Base-by-base conservation (phyloP, 1,140 invertebrate genomes). In the Neodiprion pinetum region DNA sequence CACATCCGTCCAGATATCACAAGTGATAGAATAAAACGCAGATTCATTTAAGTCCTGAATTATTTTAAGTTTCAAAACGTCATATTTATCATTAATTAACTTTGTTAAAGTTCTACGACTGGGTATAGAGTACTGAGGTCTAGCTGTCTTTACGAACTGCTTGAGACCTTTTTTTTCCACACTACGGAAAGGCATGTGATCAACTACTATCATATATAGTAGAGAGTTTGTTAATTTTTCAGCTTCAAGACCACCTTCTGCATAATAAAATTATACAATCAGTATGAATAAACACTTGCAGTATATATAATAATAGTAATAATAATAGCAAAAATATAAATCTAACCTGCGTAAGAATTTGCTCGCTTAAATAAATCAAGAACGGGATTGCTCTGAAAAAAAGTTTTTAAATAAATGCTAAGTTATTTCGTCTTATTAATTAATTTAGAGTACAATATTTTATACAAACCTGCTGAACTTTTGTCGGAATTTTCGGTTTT, bases 81-180 rank as follows among this genome's bases (percentile, higher is more conserved):
- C 49, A 49, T 73, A 73, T 17, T 68, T 67, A 17, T 69, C 72
- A 47, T 68, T 65, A 23, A 73, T 40, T 21, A 73, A 67, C 48
- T 23, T 40, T 8, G 72, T 73, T 5, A 73, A 68, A 7, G 65
- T 73, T n/a, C 74, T 77, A 65, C 80, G 75, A 47, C 79, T 80
- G 28, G 83, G 81, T 1, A 83, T 72, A 71, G 78, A 77, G 73
- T 84, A 86, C 68, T 78, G 72, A 49, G 82, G 81, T 40, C 48
- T 65, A 66, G 73, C 72, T 50, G 72, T 75, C 79, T 81, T 82
- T 75, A 84, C 79, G 66, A 84, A 77, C 49, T 70, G 71, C 77
- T 72, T 72, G 71, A 83, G 85, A 23, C 80, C 82, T 75, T 79
- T 79, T 76, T 83, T 83, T 79, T 84, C 80, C 14, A 83, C 82